Base-by-base conservation (phyloP, 2,888 invertebrate genomes). In the Dynastes maya region DNA sequence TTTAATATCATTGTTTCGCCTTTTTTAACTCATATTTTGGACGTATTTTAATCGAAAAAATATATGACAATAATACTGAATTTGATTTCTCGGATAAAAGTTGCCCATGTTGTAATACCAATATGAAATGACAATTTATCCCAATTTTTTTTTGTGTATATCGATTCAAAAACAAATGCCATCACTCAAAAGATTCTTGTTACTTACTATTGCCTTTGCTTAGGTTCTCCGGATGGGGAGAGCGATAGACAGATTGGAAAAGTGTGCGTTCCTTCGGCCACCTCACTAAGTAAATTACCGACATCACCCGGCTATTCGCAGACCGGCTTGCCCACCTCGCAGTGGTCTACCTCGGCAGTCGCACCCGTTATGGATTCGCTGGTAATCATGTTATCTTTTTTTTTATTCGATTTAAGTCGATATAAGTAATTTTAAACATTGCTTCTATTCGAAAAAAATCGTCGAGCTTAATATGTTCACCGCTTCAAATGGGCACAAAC, bases 271-370 rank as follows among this genome's bases (percentile, higher is more conserved):
- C 84, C 87, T 79, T 84, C 83, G 82, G 82, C 84, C 81, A 83
- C 84, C 79, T 84, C 85, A 63, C 80, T 81, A 74, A 82, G 85
- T 76, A 84, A 84, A 77, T 81, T 85, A 76, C 82, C 85, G 53
- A 84, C 85, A 53, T 86, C 85, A 8, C 84, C 86, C 22, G 85
- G 84, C 81, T 87, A 85, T 81, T 83, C 84, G 63, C 85, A 85
- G 81, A 82, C 85, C 68, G 83, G 78, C 27, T 80, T 84, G 71
- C 84, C 85, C n/a, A 83, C 82, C 64, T 84, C 87, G 63, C 90
- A 90, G 78, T 91, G 91, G 91, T 89, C 89, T 63, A 89, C 89
- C 80, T 89, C 90, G 27, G 89, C 89, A 40, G 89, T 89, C 67
- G 88, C 89, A 64, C 89, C 89, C 51, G 89, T 85, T 76, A 83